phyloP scores from a whole-genome alignment of 2,888 invertebrate species.

The Dryobotodes eremita region DNA sequence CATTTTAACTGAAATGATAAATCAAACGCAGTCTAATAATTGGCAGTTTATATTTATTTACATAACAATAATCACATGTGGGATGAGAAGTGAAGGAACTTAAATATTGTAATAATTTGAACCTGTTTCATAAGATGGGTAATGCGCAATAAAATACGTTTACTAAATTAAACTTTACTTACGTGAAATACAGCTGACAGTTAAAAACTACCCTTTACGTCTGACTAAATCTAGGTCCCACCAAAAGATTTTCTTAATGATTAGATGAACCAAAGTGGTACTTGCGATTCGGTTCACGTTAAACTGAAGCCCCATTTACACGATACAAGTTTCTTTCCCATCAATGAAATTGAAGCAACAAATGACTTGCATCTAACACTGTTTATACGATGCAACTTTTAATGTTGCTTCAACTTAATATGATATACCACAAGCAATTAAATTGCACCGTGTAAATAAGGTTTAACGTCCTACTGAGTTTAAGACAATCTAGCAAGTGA shows the following conservation, averaged over 20 bases:
- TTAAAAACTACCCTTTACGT: neutral
- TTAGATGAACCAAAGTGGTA: neutral
- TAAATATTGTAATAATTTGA: constrained; percentile 64
- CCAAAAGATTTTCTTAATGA: neutral
- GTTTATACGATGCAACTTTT: neutral
- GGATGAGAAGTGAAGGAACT: constrained; percentile 65
- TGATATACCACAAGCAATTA: neutral
- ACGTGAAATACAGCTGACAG: constrained; percentile 38
- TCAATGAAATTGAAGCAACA: neutral
- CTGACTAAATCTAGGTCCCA: neutral
- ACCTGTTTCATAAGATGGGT: constrained; percentile 49
- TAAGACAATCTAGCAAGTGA: neutral
- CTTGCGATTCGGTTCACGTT: no score
- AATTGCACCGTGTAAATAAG: no score
- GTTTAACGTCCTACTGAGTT: neutral
- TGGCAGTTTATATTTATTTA: constrained; percentile 71
- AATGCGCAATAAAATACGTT: constrained; percentile 38
- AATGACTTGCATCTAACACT: neutral
- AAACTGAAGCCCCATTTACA: neutral
- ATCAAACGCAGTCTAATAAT: constrained; percentile 45
- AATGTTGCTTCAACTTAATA: neutral
- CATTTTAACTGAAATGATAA: neutral
- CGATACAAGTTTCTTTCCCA: neutral
- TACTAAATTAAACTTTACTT: constrained; percentile 16
- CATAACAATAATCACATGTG: constrained; percentile 67